Evolutionary conservation across 2,797 vertebrate species (phyloP).

Genomic region (Melanogrammus aeglefinus): DNA sequence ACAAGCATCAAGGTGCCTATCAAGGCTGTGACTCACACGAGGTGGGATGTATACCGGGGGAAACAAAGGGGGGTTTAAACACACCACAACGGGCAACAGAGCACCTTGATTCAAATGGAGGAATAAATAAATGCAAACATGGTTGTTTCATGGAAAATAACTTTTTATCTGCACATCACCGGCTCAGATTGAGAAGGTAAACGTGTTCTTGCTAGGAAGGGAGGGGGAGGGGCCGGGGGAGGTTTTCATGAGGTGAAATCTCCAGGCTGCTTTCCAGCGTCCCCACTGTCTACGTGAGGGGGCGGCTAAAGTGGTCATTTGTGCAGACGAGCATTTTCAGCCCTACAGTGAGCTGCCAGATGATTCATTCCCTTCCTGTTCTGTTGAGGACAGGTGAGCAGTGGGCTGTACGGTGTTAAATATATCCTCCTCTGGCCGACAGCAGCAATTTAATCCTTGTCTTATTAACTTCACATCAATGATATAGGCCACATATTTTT

Average conservation of each 20-base stretch:
- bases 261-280: slow-evolving; percentile 7
- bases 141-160: not conserved
- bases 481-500: not conserved
- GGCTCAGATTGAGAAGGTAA: not conserved
- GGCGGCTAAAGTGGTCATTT: slow-evolving; percentile 43
- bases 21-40: not conserved
- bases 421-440: not conserved
- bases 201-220: too few relatives aligned
- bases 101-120: not conserved
- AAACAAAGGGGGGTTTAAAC: not conserved
- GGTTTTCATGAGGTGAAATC: not conserved
- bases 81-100: not conserved
- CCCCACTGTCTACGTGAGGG: slow-evolving; percentile 31
- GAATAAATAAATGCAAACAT: not conserved
- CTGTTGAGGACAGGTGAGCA: not conserved
- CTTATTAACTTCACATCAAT: not conserved
- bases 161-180: not conserved
- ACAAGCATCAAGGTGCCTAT: not conserved
- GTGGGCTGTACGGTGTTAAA: not conserved
- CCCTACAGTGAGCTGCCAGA: slow-evolving; percentile 12
- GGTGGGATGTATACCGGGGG: not conserved
- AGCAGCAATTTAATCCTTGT: not conserved
- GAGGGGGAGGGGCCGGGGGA: too few relatives aligned
- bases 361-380: not conserved
- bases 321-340: slow-evolving; percentile 33